Conservation (phyloP, 1,140 invertebrate genomes). For the Drosophila quadrilineata region DNA sequence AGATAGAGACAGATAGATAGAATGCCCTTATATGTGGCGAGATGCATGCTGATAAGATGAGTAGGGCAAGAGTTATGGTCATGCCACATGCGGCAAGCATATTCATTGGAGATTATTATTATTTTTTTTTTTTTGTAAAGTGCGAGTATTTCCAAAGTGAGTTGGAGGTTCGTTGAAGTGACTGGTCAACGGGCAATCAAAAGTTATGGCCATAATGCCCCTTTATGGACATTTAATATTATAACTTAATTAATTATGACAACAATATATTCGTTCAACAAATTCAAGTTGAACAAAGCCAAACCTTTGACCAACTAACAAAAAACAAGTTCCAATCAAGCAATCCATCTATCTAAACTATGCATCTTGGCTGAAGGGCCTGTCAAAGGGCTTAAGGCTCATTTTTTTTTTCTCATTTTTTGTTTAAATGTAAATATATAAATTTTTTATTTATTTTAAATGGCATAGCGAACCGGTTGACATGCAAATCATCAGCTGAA, state of each 20-base stretch:
- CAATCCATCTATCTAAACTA: constrained; percentile 3
- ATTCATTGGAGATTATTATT: no score
- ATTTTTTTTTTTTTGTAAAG: no score
- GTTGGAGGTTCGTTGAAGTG: no score
- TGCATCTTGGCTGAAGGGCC: background rate
- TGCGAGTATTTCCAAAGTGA: no score
- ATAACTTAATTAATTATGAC: constrained; percentile 79
- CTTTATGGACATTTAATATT: constrained; percentile 76
- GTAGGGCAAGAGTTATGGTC: constrained; percentile 57
- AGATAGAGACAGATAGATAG: background rate
- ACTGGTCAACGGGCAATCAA: constrained; percentile 43
- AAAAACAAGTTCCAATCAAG: background rate
- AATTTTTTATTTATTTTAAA: constrained; percentile 41
- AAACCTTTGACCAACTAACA: no score
- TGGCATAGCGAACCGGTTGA: constrained; percentile 57
- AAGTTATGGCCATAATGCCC: constrained; percentile 75
- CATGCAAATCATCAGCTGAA: constrained; percentile 37
- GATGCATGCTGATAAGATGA: constrained; percentile 41
- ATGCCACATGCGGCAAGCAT: no score
- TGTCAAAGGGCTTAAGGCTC: constrained; percentile 23
- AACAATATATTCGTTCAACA: constrained; percentile 53
- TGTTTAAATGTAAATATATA: no score
- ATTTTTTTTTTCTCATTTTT: constrained; percentile 35
- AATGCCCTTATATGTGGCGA: background rate
- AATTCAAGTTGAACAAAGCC: background rate